A percentile compares a stretch with the other conserved stretches of the same genome.
Evolutionary conservation across 2,797 vertebrate genomes (phyloP).

Genomic region (Epinephelus malabaricus): DNA sequence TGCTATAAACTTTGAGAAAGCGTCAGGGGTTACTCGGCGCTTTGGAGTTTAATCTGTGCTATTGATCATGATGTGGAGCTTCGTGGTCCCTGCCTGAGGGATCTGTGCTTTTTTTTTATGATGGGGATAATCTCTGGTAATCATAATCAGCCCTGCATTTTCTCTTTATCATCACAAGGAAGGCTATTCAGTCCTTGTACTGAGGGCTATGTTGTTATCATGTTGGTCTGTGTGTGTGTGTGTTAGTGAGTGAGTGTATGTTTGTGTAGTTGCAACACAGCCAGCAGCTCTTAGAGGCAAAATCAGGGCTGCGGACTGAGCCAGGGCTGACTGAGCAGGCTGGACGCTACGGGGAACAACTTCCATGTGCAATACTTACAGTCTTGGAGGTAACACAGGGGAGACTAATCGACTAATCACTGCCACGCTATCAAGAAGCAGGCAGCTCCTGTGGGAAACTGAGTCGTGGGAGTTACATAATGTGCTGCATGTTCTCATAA

Average conservation of each 20-base stretch:
- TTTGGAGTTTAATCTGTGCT: conserved; percentile 77
- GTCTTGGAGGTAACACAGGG: conserved; percentile 46
- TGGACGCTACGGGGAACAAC: conserved; percentile 22
- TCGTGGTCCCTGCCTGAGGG: conserved; percentile 56
- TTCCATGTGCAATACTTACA: conserved; percentile 36
- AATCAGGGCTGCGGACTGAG: conserved; percentile 51
- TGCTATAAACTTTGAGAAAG: conserved; percentile 66
- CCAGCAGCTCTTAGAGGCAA: conserved; percentile 24
- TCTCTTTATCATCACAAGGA: conserved; percentile 69
- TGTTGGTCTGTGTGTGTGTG: conserved; percentile 41
- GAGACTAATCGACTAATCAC: conserved; percentile 56
- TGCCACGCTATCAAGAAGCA: conserved; percentile 24
- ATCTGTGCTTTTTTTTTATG: conserved; percentile 32
- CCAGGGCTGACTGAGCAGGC: conserved; percentile 21
- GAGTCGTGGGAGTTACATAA: conserved; percentile 32
- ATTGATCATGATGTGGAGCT: conserved; percentile 71
- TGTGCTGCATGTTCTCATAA: conserved; percentile 6
- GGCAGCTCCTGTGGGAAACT: conserved; percentile 18
- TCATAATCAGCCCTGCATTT: conserved; percentile 72
- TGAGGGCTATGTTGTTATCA: conserved; percentile 48
- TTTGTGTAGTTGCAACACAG: conserved; percentile 19
- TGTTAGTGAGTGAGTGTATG: conserved; percentile 7
- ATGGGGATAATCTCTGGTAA: conserved; percentile 71
- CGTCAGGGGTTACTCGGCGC: conserved; percentile 41
- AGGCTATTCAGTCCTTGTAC: conserved; percentile 56